Base-by-base conservation (phyloP, 92 coral and sea anemone genomes). In the Pocillopora meandrina region DNA sequence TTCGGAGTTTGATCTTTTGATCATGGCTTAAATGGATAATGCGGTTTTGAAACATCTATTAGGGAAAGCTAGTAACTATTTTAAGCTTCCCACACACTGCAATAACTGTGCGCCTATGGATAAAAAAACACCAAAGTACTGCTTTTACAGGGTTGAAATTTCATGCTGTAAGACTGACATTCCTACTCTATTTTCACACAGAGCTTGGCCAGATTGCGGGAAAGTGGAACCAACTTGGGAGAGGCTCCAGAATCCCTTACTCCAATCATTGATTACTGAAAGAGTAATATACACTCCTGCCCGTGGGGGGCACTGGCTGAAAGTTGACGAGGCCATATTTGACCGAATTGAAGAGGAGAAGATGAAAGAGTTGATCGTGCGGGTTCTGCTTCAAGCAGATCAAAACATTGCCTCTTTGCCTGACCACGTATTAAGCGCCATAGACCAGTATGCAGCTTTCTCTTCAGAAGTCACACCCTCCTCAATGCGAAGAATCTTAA, bases 181-280 rank as follows among this genome's bases (percentile, higher is more conserved):
- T 0, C 0, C 49, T 42, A 6, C 49, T 55, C 21, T 35, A 14
- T 34, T 71, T 23, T 71, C 20, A 69, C 42, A 67, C 87, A 77
- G 87, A 23, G 95, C 95, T 3, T 90, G 96, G 97, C 98, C 98
- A 77, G 80, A 86, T 52, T 21, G 69, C 21, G 49, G 31, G 5
- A 36, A 36, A 16, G 61, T 63, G 49, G 73, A 63, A 31, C 86
- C 47, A 17, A 52, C 64, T 26, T 82, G 79, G 92, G 23, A 58
- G 13, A 76, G 77, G 69, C 12, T 74, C 63, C 65, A 63, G 71
- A 59, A 62, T 12, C 90, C 88, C 16, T 68, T 92, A 47, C 87
- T 79, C 56, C 36, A 56, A 42, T 58, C 36, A 56, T 62, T 92
- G 52, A 64, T 82, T 19, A n/a, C 68, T 31, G 61, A 61, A 0